phyloP scores from a whole-genome alignment of 2,113 vertebrate species.

The Pheucticus melanocephalus region DNA sequence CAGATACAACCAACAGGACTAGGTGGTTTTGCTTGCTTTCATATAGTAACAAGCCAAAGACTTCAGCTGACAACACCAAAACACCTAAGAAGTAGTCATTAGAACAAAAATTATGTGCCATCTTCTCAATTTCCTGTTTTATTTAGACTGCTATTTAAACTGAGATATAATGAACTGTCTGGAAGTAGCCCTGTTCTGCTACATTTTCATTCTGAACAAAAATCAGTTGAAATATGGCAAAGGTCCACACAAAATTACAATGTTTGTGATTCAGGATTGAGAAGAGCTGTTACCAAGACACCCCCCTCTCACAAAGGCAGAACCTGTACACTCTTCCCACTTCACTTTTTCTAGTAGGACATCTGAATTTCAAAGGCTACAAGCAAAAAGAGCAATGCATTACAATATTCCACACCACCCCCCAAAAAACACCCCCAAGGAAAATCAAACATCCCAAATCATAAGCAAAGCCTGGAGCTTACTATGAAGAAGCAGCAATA shows the following conservation, averaged over 20 bases:
- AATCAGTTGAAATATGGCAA: background rate
- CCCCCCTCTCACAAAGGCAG: background rate
- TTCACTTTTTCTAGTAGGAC: background rate
- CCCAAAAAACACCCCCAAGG: background rate
- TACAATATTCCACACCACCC: background rate
- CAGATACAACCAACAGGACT: background rate
- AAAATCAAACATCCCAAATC: background rate
- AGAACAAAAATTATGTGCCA: background rate
- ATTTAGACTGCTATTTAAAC: background rate
- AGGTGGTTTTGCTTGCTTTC: background rate
- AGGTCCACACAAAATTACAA: background rate
- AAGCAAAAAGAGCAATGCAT: background rate
- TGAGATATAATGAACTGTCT: background rate
- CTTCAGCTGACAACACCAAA: background rate
- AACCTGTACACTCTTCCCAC: background rate
- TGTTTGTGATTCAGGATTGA: background rate
- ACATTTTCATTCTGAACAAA: background rate
- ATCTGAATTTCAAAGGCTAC: background rate
- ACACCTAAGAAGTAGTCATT: background rate
- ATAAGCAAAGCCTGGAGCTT: background rate
- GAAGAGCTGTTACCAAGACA: background rate
- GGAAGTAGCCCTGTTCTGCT: background rate
- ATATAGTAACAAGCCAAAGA: background rate
- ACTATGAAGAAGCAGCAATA: background rate
- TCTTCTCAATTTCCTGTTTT: background rate